Evolutionary conservation across 2,113 vertebrate species (phyloP), one percentile per base, ranked within the genome.

Genomic region (Syngnathus scovelli): DNA sequence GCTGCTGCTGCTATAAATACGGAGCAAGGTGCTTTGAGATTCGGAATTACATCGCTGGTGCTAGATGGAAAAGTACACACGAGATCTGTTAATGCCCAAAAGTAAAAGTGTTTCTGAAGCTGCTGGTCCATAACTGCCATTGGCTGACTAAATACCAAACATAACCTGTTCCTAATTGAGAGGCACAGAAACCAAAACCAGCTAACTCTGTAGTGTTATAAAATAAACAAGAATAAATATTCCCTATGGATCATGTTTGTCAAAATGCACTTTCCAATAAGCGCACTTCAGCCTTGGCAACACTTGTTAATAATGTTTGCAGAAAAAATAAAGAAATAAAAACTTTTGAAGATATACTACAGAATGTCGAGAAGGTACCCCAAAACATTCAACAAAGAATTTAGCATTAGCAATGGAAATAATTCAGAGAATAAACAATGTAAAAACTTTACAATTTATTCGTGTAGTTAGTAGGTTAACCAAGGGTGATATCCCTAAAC

Each of bases 41-140:
- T 64, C 52, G 54, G 66, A 9, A 66, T 69, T 48, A 74, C 44
- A 49, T 75, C 41, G 44, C 62, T 66, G 71, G 69, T 64, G 70
- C 70, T 61, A 51, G 36, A 69, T 60, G 70, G 60, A 63, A 66
- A 61, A 10, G 18, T 46, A 44, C 52, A 48, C 36, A 68, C 55
- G 72, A 58, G 44, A 56, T 4, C 63, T n/a, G 61, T 72, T 58
- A 38, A 61, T 44, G 41, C 13, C 41, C 41, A 44, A 44, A 23
- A 73, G 36, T 11, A 61, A 41, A n/a, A 33, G 27, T 6, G 65
- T 44, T 80, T 44, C 19, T 66, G 65, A 77, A 77, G 56, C 48
- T 67, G 69, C 23, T 16, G 2, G 2, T 75, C 81, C 81, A 80
- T 79, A 82, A 81, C 86, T 85, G 81, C 83, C 85, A 81, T 72